Evolutionary conservation across 2,113 vertebrate species (phyloP), one percentile per base, ranked within the genome.

Genomic region (Saguinus imperator): DNA sequence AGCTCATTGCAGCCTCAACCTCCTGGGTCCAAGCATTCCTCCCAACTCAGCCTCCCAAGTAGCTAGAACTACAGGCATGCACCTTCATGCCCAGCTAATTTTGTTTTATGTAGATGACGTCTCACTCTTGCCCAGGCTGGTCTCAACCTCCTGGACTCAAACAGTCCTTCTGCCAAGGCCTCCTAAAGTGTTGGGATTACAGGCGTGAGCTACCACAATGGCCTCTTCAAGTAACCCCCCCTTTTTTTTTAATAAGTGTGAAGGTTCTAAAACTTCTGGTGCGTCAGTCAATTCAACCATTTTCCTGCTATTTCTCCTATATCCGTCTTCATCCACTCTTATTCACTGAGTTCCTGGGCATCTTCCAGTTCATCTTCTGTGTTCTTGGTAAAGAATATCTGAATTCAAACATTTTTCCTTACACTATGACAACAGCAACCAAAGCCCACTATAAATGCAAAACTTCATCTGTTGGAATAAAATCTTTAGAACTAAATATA

Each of bases 391-490:
- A 81, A 66, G 27, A 93, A 21, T 8, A n/a, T 35, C 82, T 88
- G 43, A 68, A 94, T 70, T 40, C 77, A 91, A 92, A 75, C 58
- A 73, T 72, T 81, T 93, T 84, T 48, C 17, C 21, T 96, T 76
- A 77, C 75, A 80, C 18, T 18, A 2, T 61, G 40, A 82, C 29
- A 86, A 90, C 61, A 90, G 77, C 8, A 88, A 94, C 29, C 45
- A 92, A 87, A 77, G 48, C 6, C 10, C 17, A 80, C 9, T 40
- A 8, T n/a, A 64, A 50, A 87, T 48, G 68, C 77, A 75, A 79
- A 96, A 70, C 50, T 52, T 87, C 64, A 88, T 73, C 58, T 45
- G 17, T 21, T 88, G 92, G 66, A 43, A 88, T 96, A 43, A 95
- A 81, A 76, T 80, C 29, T 20, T 35, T n/a, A 61, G 48, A 91